phyloP scores from a whole-genome alignment of 2,113 vertebrate species.

The Melozone crissalis region DNA sequence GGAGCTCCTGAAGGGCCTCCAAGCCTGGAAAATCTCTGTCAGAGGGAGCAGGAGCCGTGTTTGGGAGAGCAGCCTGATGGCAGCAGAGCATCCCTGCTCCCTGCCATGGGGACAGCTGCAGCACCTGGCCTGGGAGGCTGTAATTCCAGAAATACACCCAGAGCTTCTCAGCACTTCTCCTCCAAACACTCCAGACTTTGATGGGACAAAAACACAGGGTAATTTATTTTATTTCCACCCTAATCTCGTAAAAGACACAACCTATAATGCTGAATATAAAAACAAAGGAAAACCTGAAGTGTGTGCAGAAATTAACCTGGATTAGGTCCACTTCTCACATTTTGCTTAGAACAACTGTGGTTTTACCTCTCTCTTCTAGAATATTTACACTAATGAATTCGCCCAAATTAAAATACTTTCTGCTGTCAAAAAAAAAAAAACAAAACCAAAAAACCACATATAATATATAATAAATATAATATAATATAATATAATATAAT shows the following conservation, averaged over 20 bases:
- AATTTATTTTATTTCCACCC: not conserved
- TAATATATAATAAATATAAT: no score
- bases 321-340: not conserved
- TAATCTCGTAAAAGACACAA: not conserved
- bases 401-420: slow-evolving; percentile 16
- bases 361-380: not conserved
- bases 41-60: not conserved
- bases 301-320: not conserved
- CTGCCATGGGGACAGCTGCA: not conserved
- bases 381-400: not conserved
- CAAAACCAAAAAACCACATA: no score
- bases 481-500: no score
- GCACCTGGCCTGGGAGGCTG: not conserved
- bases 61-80: not conserved
- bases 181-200: not conserved
- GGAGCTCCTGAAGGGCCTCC: not conserved
- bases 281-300: not conserved
- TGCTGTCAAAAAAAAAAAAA: not conserved
- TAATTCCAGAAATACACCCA: not conserved
- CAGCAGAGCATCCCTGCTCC: not conserved
- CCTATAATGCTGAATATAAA: not conserved
- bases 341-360: not conserved
- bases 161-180: not conserved
- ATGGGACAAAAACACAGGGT: not conserved
- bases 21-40: not conserved